Evolutionary conservation across 2,888 invertebrate genomes (phyloP).

Genomic region (Chrysina gloriosa): DNA sequence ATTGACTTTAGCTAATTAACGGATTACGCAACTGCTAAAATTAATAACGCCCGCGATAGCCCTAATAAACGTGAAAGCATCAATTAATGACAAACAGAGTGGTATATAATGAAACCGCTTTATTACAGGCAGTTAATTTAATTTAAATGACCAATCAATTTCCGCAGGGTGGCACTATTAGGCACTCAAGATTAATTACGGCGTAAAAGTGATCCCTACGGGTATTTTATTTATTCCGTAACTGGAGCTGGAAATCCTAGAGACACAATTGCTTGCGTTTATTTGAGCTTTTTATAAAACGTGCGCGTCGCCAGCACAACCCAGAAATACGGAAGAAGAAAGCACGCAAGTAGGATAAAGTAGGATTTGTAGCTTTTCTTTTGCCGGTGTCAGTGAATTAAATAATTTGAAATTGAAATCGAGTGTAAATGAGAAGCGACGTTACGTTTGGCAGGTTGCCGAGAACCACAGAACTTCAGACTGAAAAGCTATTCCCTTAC

Average conservation of each 20-base stretch:
- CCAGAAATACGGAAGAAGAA: neutral
- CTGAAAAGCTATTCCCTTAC: neutral
- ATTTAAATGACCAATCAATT: constrained; percentile 15
- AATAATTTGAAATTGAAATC: constrained; percentile 3
- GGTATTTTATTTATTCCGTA: constrained; percentile 3
- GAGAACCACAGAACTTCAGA: neutral
- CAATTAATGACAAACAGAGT: constrained; percentile 3
- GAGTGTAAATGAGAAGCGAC: neutral
- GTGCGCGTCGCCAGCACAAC: too few species aligned
- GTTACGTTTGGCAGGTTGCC: neutral
- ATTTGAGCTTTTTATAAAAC: too few species aligned
- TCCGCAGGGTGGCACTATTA: neutral
- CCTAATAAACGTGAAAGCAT: constrained; percentile 14
- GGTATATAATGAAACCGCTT: constrained; percentile 2
- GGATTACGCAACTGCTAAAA: neutral
- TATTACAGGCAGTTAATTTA: neutral
- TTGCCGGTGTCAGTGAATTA: neutral
- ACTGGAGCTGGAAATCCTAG: neutral
- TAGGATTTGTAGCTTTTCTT: neutral
- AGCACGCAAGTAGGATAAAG: neutral
- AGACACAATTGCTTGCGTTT: neutral
- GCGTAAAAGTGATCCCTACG: neutral
- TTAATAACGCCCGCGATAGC: neutral
- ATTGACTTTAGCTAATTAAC: neutral
- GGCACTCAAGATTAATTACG: neutral